Conservation (phyloP, 2,113 vertebrate genomes). For the Malurus melanocephalus region DNA sequence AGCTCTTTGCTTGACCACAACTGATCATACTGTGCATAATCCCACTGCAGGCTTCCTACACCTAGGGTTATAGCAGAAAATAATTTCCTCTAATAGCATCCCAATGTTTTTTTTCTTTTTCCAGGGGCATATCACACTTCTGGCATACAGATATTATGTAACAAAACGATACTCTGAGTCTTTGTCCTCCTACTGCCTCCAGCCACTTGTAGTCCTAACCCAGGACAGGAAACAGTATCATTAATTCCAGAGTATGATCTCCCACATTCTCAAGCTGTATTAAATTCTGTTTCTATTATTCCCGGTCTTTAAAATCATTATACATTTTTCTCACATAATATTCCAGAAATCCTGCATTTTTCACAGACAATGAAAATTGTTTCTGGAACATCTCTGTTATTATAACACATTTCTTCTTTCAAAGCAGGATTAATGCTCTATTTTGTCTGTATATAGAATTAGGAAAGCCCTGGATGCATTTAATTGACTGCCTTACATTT, state of each 20-base stretch:
- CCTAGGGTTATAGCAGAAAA: background rate
- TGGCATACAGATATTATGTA: background rate
- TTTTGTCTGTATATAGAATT: background rate
- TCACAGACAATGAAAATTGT: background rate
- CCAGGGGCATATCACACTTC: background rate
- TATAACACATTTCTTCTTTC: background rate
- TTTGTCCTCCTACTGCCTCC: background rate
- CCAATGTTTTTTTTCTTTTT: background rate
- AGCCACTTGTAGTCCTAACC: background rate
- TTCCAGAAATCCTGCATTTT: background rate
- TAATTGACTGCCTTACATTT: background rate
- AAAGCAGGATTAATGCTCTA: background rate
- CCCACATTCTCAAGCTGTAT: fast-evolving
- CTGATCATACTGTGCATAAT: background rate
- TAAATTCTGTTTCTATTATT: background rate
- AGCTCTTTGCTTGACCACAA: background rate
- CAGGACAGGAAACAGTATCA: background rate
- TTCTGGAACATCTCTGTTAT: background rate
- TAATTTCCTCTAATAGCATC: background rate
- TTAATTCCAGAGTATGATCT: background rate
- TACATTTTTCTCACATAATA: background rate
- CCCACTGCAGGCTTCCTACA: background rate
- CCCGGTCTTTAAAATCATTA: background rate
- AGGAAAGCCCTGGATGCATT: background rate
- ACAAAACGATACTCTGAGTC: background rate